Base-by-base conservation (phyloP, 2,113 vertebrate genomes). In the Caranx ignobilis region DNA sequence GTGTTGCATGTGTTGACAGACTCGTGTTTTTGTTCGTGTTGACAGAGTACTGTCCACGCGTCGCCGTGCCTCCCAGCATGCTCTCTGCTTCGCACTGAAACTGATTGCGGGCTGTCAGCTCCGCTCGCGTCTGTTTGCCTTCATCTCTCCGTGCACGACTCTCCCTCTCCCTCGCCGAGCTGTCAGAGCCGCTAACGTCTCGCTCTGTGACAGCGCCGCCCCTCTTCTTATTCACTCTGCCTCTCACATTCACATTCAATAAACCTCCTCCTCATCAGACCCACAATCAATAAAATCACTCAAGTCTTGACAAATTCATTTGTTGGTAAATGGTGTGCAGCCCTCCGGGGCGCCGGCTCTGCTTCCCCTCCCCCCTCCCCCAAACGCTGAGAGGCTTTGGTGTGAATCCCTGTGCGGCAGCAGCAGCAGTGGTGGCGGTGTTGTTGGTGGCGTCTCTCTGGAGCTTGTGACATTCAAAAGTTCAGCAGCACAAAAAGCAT, bases 71-170 rank as follows among this genome's bases (percentile, higher is more conserved):
- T 87, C 83, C 83, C 83, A 87, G 88, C 75, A 87, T 86, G 85
- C 83, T 84, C 80, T 82, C 60, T 85, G 82, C 68, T 56, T 86
- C 85, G 73, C 81, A 69, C 81, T 50, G 41, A 65, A 73, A 6
- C 67, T 82, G 91, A 90, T 89, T 85, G 89, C 8, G 15, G 77
- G 64, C 87, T 87, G 89, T 90, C 89, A 77, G 71, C 73, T 76
- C 48, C 3, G 64, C 85, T 86, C 6, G n/a, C 35, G 78, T 88
- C 63, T 64, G 68, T 64, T 83, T 69, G 57, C 55, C 74, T 69
- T 70, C 7, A 2, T 82, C 64, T 60, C 71, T 61, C 26, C 59
- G 64, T 39, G 75, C 75, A 35, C 43, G 13, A 71, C 18, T 26
- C 68, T 64, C 26, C 26, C 68, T 60, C 57, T 19, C 79, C 56